Evolutionary conservation across 1,140 invertebrate species (phyloP).

Genomic region (Drosophila albomicans): DNA sequence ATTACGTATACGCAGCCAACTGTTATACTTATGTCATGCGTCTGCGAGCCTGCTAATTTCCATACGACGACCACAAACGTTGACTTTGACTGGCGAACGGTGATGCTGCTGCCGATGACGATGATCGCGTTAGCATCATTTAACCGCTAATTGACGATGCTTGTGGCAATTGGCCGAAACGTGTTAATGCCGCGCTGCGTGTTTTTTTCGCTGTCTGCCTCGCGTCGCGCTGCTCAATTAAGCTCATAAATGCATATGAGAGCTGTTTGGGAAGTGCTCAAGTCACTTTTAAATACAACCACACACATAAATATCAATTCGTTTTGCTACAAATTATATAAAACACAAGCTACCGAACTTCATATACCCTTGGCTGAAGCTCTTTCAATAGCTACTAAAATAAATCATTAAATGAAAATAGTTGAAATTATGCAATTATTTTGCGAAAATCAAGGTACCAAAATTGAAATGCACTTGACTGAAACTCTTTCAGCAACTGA

Average conservation of each 20-base stretch:
- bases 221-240: constrained; percentile 35
- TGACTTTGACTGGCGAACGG: neutral
- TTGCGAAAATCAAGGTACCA: no score
- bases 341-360: constrained; percentile 3
- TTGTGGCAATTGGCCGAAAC: constrained; percentile 40
- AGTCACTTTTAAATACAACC: constrained; percentile 25
- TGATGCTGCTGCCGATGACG: neutral
- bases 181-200: constrained; percentile 39
- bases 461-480: no score
- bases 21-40: constrained; percentile 62
- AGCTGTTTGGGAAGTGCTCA: constrained; percentile 12
- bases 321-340: constrained; percentile 5
- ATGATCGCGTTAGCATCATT: constrained; percentile 40
- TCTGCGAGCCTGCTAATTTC: constrained; percentile 24
- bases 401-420: no score
- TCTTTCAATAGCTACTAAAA: neutral
- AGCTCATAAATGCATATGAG: constrained; percentile 43
- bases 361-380: constrained; percentile 3
- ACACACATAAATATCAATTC: constrained; percentile 33
- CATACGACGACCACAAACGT: constrained; percentile 15
- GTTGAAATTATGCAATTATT: no score
- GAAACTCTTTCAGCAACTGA: no score
- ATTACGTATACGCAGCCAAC: neutral
- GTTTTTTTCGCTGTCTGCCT: constrained; percentile 6
- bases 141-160: constrained; percentile 37